A percentile compares a stretch with the other conserved stretches of the same genome.
phyloP scores from a whole-genome alignment of 2,888 invertebrate genomes.

The Bursaphelenchus okinawaensis region DNA sequence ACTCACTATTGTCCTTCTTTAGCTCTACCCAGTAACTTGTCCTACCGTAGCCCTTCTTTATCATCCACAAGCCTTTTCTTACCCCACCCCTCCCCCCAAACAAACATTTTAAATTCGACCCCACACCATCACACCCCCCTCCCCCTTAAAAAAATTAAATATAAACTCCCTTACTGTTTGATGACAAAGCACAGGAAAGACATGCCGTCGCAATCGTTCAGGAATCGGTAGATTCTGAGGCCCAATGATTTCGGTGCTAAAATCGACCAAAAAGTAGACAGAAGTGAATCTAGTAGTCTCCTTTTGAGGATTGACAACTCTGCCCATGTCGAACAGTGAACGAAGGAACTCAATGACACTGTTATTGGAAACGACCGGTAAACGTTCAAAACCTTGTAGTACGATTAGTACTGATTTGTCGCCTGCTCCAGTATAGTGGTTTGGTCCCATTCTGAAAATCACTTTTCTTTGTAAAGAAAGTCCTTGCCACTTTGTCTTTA shows the following conservation, averaged over 20 bases:
- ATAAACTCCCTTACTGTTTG: conserved; percentile 8
- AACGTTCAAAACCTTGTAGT: conserved; percentile 23
- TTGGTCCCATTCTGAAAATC: conserved; percentile 14
- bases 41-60: too few relatives aligned
- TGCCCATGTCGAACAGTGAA: conserved; percentile 24
- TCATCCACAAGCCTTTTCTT: too few relatives aligned
- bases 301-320: conserved; percentile 17
- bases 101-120: too few relatives aligned
- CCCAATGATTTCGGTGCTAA: conserved; percentile 19
- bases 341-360: conserved; percentile 26
- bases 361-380: conserved; percentile 14
- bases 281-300: conserved; percentile 21
- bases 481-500: too few relatives aligned
- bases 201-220: conserved; percentile 18
- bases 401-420: conserved; percentile 28
- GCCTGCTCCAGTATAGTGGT: conserved; percentile 20
- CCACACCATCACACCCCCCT: too few relatives aligned
- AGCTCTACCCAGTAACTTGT: too few relatives aligned
- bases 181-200: conserved; percentile 24
- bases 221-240: conserved; percentile 21
- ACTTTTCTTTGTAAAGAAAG: too few relatives aligned
- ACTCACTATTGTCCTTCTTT: too few relatives aligned
- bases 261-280: conserved; percentile 32
- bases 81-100: too few relatives aligned
- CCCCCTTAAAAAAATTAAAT: too few relatives aligned